These are phyloP conservation scores for Hemichromis elongatus DNA, from an alignment of 2,113 vertebrate genomes.

Conservation along the genomic window DNA sequence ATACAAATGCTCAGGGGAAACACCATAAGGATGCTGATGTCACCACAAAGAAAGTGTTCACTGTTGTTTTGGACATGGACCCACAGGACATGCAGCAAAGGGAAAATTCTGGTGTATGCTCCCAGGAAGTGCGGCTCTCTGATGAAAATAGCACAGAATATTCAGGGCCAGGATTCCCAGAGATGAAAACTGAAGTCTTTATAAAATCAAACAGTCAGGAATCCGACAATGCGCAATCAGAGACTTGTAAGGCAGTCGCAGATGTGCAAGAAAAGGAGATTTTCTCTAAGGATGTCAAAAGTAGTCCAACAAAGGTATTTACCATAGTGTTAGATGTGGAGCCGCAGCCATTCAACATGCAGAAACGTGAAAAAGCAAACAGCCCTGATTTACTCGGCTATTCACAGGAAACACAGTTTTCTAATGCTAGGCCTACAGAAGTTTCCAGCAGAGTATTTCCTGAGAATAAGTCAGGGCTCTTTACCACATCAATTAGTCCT, in stretches of 20 bases:
- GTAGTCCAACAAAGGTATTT: not conserved
- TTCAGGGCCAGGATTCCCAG: not conserved
- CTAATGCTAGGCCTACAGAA: not conserved
- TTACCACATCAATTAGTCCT: not conserved
- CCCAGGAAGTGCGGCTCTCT: not conserved
- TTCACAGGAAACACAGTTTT: not conserved
- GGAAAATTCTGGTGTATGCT: not conserved
- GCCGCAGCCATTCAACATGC: not conserved
- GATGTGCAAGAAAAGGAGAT: not conserved
- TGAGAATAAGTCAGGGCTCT: not conserved
- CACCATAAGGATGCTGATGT: not conserved
- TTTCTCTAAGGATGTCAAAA: not conserved
- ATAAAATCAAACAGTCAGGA: not conserved
- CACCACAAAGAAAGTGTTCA: not conserved
- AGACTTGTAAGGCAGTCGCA: not conserved
- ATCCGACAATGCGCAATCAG: not conserved
- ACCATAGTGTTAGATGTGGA: not conserved
- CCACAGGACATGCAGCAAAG: not conserved
- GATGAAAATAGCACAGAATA: not conserved
- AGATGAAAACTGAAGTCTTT: not conserved
- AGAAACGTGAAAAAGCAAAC: not conserved
- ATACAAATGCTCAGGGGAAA: not conserved
- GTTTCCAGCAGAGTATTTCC: not conserved
- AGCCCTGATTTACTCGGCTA: not conserved
- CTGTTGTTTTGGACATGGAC: not conserved